Evolutionary conservation across 1,140 invertebrate species (phyloP).

Genomic region (Cotesia typhae): DNA sequence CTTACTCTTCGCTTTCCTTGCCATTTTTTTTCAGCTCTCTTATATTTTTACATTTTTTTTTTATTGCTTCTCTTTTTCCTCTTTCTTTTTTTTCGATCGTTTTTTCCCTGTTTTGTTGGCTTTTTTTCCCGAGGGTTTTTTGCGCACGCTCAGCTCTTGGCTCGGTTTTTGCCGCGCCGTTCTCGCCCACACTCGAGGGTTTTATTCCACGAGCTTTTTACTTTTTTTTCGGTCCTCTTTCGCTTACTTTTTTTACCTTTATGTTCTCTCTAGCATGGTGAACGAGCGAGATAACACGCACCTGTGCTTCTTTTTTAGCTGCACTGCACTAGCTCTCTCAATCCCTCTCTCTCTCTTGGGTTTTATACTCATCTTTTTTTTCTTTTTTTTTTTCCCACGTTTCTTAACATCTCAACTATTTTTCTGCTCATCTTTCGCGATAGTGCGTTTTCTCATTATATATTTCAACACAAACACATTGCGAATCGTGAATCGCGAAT

Average conservation of each 20-base stretch:
- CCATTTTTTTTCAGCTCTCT: no score
- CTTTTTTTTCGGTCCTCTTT: slow-evolving; percentile 4
- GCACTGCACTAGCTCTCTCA: not conserved
- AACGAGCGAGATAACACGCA: slow-evolving; percentile 17
- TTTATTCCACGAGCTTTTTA: slow-evolving; percentile 15
- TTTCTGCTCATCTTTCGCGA: slow-evolving; percentile 19
- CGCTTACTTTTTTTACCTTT: not conserved
- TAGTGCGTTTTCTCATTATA: slow-evolving; percentile 25
- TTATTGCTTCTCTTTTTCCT: not conserved
- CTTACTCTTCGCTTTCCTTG: slow-evolving; percentile 11
- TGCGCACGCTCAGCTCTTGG: slow-evolving; percentile 25
- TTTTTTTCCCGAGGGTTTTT: slow-evolving; percentile 14
- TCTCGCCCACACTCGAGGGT: slow-evolving; percentile 17
- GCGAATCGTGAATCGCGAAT: no score
- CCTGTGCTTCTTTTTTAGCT: slow-evolving; percentile 15
- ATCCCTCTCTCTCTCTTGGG: not conserved
- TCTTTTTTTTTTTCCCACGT: not conserved
- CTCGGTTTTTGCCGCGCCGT: slow-evolving; percentile 29
- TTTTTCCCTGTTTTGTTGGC: not conserved
- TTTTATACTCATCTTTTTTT: slow-evolving; percentile 1
- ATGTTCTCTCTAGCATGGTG: not conserved
- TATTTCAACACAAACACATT: not conserved
- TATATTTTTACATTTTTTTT: slow-evolving; percentile 3
- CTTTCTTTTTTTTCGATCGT: not conserved
- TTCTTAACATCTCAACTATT: slow-evolving; percentile 16